Evolutionary conservation across 2,888 invertebrate genomes (phyloP), one percentile per base, ranked within the genome.

Genomic region (Brachyptera risi): DNA sequence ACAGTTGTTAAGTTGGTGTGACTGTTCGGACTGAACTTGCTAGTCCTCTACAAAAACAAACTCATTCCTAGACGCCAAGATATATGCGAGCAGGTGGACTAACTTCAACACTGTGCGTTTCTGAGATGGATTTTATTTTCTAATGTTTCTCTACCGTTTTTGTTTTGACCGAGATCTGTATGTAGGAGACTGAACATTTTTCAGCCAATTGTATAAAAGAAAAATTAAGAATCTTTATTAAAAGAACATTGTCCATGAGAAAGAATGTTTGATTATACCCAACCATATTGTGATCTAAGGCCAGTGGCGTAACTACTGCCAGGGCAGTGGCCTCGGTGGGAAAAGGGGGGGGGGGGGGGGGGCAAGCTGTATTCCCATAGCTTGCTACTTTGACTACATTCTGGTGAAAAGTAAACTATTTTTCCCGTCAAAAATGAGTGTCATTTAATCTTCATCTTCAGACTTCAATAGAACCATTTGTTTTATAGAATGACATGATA

Each of bases 161-260:
- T 59, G 60, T 57, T 57, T 63, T 73, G 74, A 54, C 66, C 71
- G 42, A 74, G 74, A 74, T 74, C 70, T 72, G 72, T 69, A 71
- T 73, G 74, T 72, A 73, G 72, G 73, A 72, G 72, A 73, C 71
- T 73, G 72, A 72, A 73, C 71, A 70, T 70, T 69, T 72, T 72
- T 74, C 72, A 73, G 73, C 74, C 72, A 71, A n/a, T 74, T 75
- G 75, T 75, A 75, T 75, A 75, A 75, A 75, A 74, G 74, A 75
- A 74, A n/a, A 75, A 75, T 75, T 73, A 75, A 75, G 75, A 75
- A 74, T 73, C 74, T 75, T 74, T 73, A 75, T 74, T 74, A 73
- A 74, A 74, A 74, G 62, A 31, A 59, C 49, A 62, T 58, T 58
- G 35, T 58, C 54, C 54, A 54, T 17, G 54, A n/a, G n/a, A n/a